phyloP scores from a whole-genome alignment of 2,113 vertebrate genomes.

The Kryptolebias marmoratus region DNA sequence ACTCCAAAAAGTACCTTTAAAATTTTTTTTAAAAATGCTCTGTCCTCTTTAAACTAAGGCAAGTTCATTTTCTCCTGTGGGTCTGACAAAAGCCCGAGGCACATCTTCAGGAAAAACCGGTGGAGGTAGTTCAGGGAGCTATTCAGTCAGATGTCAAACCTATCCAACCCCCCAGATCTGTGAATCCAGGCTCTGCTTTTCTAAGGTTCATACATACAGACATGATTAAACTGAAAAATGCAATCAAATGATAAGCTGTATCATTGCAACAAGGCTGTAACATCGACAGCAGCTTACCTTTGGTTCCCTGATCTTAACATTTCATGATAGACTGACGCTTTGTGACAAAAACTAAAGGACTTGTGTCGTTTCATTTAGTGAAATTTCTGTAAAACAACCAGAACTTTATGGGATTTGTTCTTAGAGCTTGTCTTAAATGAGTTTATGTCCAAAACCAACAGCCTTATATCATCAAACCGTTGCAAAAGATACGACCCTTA shows the following conservation, averaged over 20 bases:
- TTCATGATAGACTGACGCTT: no score
- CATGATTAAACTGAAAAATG: no score
- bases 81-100: conserved; percentile 59
- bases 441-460: neutral
- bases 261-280: no score
- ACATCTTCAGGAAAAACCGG: conserved; percentile 84
- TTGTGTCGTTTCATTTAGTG: no score
- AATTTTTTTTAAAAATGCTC: neutral
- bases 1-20: neutral
- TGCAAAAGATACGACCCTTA: no score
- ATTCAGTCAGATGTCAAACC: conserved; percentile 27
- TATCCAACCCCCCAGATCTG: conserved; percentile 30
- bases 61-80: neutral
- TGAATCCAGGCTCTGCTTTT: neutral
- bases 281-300: neutral
- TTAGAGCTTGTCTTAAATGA: neutral
- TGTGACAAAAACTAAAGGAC: no score
- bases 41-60: conserved; percentile 31
- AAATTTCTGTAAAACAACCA: neutral
- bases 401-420: neutral
- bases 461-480: no score
- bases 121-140: conserved; percentile 70
- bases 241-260: no score
- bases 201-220: neutral
- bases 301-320: neutral